Percentiles rank a stretch among this genome's conserved stretches.
Evolutionary conservation across 2,113 vertebrate genomes (phyloP).

Genomic region (Paramormyrops kingsleyae): DNA sequence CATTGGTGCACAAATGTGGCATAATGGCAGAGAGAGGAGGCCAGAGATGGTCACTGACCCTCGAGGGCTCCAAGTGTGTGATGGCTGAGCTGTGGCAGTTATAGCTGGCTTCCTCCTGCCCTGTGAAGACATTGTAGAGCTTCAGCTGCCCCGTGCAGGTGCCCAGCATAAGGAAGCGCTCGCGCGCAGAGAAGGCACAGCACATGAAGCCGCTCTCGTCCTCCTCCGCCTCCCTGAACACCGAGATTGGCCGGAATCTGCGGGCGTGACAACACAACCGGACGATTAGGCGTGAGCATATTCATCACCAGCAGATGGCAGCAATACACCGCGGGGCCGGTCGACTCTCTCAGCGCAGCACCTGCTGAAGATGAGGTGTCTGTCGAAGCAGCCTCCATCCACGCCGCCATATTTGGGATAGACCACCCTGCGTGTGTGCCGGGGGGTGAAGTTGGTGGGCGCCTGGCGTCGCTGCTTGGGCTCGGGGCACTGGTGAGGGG

Average conservation of each 20-base stretch:
- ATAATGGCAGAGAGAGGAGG: neutral
- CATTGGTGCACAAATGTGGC: neutral
- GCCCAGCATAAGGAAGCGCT: conserved; percentile 94
- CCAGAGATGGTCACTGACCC: conserved; percentile 59
- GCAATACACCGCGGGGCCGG: neutral
- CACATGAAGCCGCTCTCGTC: conserved; percentile 97
- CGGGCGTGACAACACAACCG: neutral
- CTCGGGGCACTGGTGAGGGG: conserved; percentile 95
- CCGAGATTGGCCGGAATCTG: conserved; percentile 95
- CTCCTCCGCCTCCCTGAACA: conserved; percentile 95
- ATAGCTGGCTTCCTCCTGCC: conserved; percentile 96
- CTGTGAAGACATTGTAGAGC: conserved; percentile 95
- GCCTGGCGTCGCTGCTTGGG: conserved; percentile 97
- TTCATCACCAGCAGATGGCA: neutral
- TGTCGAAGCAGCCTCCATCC: conserved; percentile 95
- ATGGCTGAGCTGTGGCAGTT: conserved; percentile 95
- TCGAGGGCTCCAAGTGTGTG: conserved; percentile 91
- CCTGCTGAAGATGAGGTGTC: conserved; percentile 98
- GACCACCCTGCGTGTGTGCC: conserved; percentile 82
- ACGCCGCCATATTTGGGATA: conserved; percentile 97
- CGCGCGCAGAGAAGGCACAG: conserved; percentile 93
- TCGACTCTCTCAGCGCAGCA: conserved; percentile 41
- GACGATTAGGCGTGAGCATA: neutral
- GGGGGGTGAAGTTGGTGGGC: conserved; percentile 90
- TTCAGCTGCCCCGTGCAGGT: conserved; percentile 95